A percentile compares a stretch with the other conserved stretches of the same genome.
These are phyloP conservation scores for Delia radicum DNA, from an alignment of 1,140 invertebrate genomes.

Conservation along the genomic window DNA sequence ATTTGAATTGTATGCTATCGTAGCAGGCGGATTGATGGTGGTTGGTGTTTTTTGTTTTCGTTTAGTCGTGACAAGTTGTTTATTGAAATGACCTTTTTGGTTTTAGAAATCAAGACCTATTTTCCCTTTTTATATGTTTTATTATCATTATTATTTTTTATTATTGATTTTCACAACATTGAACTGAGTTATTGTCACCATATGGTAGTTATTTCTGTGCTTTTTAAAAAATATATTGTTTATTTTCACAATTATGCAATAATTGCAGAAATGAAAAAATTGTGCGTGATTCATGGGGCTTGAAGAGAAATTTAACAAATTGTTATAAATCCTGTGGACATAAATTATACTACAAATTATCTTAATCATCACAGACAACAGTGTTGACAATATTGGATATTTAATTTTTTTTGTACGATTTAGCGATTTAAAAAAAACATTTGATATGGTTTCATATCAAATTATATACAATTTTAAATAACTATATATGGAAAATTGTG, in stretches of 20 bases:
- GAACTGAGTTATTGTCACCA: background rate
- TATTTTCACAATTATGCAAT: background rate
- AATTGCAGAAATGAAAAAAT: background rate
- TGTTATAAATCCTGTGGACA: background rate
- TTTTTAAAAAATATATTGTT: background rate
- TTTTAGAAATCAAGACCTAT: background rate
- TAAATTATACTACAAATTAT: background rate
- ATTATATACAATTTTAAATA: too few species aligned
- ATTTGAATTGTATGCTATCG: background rate
- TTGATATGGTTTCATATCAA: too few species aligned
- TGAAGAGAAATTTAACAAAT: background rate
- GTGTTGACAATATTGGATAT: too few species aligned
- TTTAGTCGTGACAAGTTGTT: background rate
- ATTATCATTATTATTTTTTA: background rate
- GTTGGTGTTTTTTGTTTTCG: background rate
- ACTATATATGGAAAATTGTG: too few species aligned
- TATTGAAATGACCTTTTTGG: slow-evolving; percentile 4
- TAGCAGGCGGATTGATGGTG: background rate
- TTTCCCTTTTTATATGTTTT: background rate
- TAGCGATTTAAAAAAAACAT: too few species aligned
- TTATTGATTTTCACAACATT: background rate
- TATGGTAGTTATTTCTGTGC: background rate
- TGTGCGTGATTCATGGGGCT: background rate
- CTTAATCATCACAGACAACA: background rate
- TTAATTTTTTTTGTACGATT: too few species aligned